phyloP scores from a whole-genome alignment of 2,113 vertebrate species.

The Bujurquina vittata region DNA sequence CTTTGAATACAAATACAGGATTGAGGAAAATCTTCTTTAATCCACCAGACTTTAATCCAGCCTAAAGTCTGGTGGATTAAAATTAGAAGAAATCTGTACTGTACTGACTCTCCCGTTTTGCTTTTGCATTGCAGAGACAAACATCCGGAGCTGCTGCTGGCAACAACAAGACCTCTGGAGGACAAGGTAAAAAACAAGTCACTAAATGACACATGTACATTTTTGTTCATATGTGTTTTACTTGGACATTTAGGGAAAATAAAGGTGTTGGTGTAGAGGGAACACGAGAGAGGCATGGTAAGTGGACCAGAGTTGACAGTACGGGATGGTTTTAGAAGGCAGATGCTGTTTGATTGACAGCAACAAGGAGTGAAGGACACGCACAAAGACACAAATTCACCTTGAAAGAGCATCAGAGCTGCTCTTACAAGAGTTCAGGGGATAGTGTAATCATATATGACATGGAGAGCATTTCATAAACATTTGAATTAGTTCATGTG shows the following conservation, averaged over 20 bases:
- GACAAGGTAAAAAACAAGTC: constrained; percentile 82
- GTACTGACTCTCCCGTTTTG: background rate
- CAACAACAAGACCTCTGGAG: constrained; percentile 90
- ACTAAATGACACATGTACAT: background rate
- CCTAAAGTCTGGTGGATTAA: background rate
- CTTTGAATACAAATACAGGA: background rate
- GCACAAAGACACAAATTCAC: constrained; percentile 1
- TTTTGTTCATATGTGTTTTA: background rate
- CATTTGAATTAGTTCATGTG: no score
- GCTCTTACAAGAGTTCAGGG: background rate
- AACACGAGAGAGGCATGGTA: background rate
- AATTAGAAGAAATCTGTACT: background rate
- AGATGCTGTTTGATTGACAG: constrained; percentile 34
- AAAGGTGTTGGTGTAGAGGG: background rate
- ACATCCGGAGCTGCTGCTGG: constrained; percentile 87
- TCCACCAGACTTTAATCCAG: background rate
- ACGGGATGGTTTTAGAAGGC: constrained; percentile 50
- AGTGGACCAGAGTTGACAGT: constrained; percentile 17
- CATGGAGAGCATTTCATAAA: constrained; percentile 11
- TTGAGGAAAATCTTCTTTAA: background rate
- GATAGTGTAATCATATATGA: constrained; percentile 15
- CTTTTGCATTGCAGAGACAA: constrained; percentile 85
- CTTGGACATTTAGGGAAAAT: background rate
- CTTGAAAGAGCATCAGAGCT: constrained; percentile 17
- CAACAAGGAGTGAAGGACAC: constrained; percentile 13